Base-by-base conservation (phyloP, 2,113 vertebrate species). In the Pomatorhinus ruficollis region DNA sequence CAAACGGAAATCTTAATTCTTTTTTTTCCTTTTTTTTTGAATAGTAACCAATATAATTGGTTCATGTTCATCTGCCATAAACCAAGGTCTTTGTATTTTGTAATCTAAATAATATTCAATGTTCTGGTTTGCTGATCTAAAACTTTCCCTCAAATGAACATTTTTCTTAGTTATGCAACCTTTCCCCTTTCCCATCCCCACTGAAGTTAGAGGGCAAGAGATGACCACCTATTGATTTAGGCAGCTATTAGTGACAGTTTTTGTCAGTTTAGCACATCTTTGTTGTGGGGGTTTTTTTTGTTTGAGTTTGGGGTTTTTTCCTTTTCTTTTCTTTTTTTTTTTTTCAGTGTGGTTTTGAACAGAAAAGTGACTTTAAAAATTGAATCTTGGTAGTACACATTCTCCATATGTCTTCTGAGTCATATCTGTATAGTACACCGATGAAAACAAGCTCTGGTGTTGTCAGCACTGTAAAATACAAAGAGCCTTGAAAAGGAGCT, bases 371-470 rank as follows among this genome's bases (percentile, higher is more conserved):
- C 85, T 92, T 95, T 92, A 94, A 96, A 97, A 89, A 90, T 69
- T 91, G 93, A 86, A 75, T 89, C 72, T 69, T 83, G n/a, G 33
- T 90, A 53, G 44, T 83, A 59, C 78, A 50, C 30, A 35, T 81
- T 91, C 94, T 94, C 89, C 87, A 68, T 81, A 89, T 86, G 86
- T 88, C 88, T 93, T 96, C 95, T 97, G 96, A 97, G 87, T 97
- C 96, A 96, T 97, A 96, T 90, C 93, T 96, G 93, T 49, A 91
- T 50, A 65, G 50, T 81, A 39, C 75, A 81, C 49, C 89, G 94
- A 90, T 39, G 80, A 96, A 97, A 95, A 84, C 93, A 95, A 83
- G 80, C 75, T 82, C 76, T 77, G 53, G 28, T 80, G 64, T 70
- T 92, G 80, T 91, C 90, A 95, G 86, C 59, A 40, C 40, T 63